Percentiles rank a stretch among this genome's conserved stretches.
phyloP scores from a whole-genome alignment of 1,140 invertebrate species.

The Contarinia nasturtii region DNA sequence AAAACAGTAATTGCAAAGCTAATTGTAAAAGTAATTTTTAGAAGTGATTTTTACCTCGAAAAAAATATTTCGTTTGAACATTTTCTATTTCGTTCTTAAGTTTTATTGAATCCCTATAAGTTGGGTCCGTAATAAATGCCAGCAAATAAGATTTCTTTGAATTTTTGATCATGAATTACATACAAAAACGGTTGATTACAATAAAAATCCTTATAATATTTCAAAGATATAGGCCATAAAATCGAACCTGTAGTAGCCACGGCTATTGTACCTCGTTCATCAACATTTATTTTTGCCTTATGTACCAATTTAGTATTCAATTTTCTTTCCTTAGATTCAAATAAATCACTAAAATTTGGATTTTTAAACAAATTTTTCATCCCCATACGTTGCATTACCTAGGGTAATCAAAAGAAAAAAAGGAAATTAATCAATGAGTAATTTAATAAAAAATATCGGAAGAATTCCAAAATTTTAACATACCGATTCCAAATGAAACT shows the following conservation, averaged over 20 bases:
- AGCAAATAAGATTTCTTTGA: conserved; percentile 65
- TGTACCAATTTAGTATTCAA: conserved; percentile 56
- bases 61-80: no score
- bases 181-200: conserved; percentile 79
- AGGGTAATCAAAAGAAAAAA: no score
- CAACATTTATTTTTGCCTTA: conserved; percentile 58
- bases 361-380: conserved; percentile 41
- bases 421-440: neutral
- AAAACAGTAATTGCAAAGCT: no score
- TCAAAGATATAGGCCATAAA: conserved; percentile 59
- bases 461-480: conserved; percentile 6
- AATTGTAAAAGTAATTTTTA: no score
- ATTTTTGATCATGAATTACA: conserved; percentile 59
- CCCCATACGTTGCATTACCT: conserved; percentile 43
- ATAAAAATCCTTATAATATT: conserved; percentile 52
- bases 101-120: no score
- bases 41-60: no score
- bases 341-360: conserved; percentile 42
- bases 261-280: conserved; percentile 59
- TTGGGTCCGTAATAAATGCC: conserved; percentile 59
- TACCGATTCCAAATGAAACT: conserved; percentile 21
- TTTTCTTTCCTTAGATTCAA: conserved; percentile 24
- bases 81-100: no score
- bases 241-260: conserved; percentile 61
- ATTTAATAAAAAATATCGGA: neutral